A percentile compares a stretch with the other conserved stretches of the same genome.
These are phyloP conservation scores for Hyperopisus bebe DNA, from an alignment of 2,113 vertebrate genomes.

Conservation along the genomic window DNA sequence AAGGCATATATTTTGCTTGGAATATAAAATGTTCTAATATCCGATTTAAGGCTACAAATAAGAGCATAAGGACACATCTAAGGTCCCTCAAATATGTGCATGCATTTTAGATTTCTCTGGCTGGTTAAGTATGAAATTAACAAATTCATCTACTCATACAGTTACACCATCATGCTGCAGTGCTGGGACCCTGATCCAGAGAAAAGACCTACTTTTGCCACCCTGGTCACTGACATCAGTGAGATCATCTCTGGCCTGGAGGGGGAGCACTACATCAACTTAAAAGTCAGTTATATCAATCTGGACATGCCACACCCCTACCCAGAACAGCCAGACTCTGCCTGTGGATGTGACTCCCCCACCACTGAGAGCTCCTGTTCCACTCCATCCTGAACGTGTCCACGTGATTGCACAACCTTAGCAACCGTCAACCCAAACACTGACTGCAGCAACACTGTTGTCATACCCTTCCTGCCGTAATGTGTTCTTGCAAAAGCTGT, in stretches of 20 bases:
- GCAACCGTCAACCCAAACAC: not conserved
- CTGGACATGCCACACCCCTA: conserved; percentile 63
- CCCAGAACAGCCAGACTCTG: conserved; percentile 44
- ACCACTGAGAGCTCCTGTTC: conserved; percentile 40
- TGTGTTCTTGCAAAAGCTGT: not conserved
- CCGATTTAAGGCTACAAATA: not conserved
- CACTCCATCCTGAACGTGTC: conserved; percentile 35
- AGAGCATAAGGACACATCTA: not conserved
- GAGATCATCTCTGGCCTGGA: conserved; percentile 59
- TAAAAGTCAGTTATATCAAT: conserved; percentile 76
- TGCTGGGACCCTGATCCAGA: conserved; percentile 78
- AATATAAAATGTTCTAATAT: not conserved
- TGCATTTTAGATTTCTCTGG: not conserved
- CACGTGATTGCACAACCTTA: not conserved
- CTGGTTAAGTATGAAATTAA: not conserved
- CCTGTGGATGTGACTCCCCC: conserved; percentile 50
- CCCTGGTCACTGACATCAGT: conserved; percentile 64
- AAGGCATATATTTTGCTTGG: not conserved
- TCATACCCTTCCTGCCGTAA: not conserved
- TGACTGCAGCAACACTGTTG: not conserved
- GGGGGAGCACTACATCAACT: conserved; percentile 83
- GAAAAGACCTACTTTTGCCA: conserved; percentile 66
- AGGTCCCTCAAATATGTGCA: conserved; percentile 9
- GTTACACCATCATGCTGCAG: conserved; percentile 76
- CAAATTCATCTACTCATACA: conserved; percentile 39